These are phyloP conservation scores for Trissolcus brochymenae DNA, from an alignment of 2,888 invertebrate species.

Conservation along the genomic window DNA sequence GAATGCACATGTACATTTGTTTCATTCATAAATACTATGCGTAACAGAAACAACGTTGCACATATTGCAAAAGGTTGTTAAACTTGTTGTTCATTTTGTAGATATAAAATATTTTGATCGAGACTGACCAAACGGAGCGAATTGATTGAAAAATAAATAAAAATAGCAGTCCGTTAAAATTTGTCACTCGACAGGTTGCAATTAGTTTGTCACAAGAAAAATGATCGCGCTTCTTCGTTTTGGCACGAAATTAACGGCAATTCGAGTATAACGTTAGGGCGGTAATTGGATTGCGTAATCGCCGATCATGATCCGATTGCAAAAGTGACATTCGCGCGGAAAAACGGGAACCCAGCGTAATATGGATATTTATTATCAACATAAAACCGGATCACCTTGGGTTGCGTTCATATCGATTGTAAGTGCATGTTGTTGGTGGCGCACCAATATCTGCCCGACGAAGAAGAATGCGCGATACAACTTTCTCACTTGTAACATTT, in stretches of 20 bases:
- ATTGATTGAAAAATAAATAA: neutral
- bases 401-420: conserved; percentile 72
- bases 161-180: conserved; percentile 2
- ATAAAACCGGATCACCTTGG: conserved; percentile 72
- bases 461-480: conserved; percentile 3
- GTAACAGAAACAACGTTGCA: neutral
- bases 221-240: conserved; percentile 14
- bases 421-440: conserved; percentile 17
- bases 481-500: conserved; percentile 6
- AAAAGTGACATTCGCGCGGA: conserved; percentile 80
- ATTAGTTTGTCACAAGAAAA: conserved; percentile 11
- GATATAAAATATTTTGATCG: too few species aligned
- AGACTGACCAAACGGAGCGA: too few species aligned
- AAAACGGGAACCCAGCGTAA: conserved; percentile 86
- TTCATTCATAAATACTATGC: conserved; percentile 68
- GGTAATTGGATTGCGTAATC: conserved; percentile 69
- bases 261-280: conserved; percentile 41
- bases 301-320: conserved; percentile 64
- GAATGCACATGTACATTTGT: conserved; percentile 71
- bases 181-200: conserved; percentile 10
- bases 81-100: neutral
- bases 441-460: conserved; percentile 29
- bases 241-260: conserved; percentile 47
- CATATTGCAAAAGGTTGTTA: neutral
- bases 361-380: conserved; percentile 79